These are phyloP conservation scores for Phasia obesa DNA, from an alignment of 2,888 invertebrate genomes.

Conservation along the genomic window DNA sequence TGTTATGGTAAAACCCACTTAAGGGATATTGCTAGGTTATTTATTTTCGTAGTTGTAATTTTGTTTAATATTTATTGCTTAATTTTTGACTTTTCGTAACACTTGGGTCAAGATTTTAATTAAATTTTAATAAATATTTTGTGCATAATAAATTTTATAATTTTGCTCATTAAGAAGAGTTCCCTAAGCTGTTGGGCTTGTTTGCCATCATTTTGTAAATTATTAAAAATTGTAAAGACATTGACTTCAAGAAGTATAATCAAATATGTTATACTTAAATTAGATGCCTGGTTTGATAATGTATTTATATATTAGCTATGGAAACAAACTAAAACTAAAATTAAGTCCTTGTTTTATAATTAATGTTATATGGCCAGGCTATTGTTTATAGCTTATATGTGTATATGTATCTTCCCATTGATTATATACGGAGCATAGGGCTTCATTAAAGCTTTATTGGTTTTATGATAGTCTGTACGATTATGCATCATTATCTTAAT, in stretches of 20 bases:
- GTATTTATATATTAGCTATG: neutral
- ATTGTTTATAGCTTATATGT: no score
- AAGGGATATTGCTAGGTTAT: constrained; percentile 3
- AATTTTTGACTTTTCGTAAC: constrained; percentile 50
- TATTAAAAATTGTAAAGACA: constrained; percentile 37
- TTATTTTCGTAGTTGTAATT: constrained; percentile 10
- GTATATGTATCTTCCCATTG: no score
- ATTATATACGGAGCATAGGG: no score
- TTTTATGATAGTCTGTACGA: no score
- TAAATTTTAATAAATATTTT: constrained; percentile 60
- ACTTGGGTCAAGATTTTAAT: constrained; percentile 65
- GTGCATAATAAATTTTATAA: constrained; percentile 37
- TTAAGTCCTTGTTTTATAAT: no score
- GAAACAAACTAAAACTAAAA: no score
- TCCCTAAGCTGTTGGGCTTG: neutral
- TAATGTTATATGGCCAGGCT: no score
- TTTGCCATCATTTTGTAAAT: constrained; percentile 31
- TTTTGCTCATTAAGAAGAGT: neutral
- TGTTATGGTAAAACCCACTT: constrained; percentile 17
- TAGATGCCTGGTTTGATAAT: neutral
- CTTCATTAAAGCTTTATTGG: no score
- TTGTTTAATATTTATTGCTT: constrained; percentile 15
- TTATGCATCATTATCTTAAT: no score
- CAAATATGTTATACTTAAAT: neutral
- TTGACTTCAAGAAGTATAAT: neutral